Evolutionary conservation across 2,113 vertebrate species (phyloP), one percentile per base, ranked within the genome.

Genomic region (Lucifuga dentata): DNA sequence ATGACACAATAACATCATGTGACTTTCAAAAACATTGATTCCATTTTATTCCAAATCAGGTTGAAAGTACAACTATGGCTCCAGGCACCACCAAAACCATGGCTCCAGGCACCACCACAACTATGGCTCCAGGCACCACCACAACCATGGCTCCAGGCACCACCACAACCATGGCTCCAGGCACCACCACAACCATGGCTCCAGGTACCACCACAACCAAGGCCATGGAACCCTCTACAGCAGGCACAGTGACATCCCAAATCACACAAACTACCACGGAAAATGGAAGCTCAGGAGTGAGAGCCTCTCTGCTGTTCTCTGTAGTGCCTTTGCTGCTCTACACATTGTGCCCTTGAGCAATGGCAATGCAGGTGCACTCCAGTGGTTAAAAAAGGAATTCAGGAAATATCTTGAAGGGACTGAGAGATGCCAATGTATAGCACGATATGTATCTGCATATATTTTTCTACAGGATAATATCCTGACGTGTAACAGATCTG

Each of bases 291-390:
- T 38, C 52, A 11, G 38, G 0, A 5, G 7, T 66, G 15, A 74
- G 8, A 29, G 52, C 32, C 0, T 85, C 72, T 50, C 39, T 80
- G 12, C 13, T 81, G 24, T 17, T 76, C 8, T 38, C 33, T 53
- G 11, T 55, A 2, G 23, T 44, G 6, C 23, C 59, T 2, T 10
- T 84, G 15, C 3, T 79, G 23, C 26, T 83, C 8, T 53, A 12
- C 17, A 5, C 0, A 0, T 7, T 73, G 5, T 39, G 32, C 9
- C 12, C 4, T 5, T 66, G n/a, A 81, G 8, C 3, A 17, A 33
- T 0, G 19, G 1, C 2, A 3, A 3, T 39, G 24, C 19, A 20
- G 13, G 15, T 16, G 16, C 36, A 46, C 20, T 33, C 17, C 17
- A 38, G 19, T 36, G 52, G 29, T 16, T n/a, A 32, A 26, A 11